Percentiles rank a stretch among this genome's conserved stretches.
These are phyloP conservation scores for Tetramorium bicarinatum DNA, from an alignment of 2,888 invertebrate species.

Conservation along the genomic window DNA sequence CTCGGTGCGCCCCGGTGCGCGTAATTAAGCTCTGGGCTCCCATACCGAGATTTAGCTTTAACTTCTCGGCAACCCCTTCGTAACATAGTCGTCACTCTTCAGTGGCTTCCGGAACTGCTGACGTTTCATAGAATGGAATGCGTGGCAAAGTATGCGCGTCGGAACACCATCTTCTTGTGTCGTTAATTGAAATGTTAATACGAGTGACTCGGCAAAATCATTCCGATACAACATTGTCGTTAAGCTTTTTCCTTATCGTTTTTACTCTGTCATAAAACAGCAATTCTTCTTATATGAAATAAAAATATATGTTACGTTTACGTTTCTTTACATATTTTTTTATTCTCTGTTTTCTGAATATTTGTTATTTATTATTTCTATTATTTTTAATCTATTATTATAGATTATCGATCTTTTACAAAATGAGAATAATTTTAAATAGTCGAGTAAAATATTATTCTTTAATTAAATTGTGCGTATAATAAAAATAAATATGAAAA, in stretches of 20 bases:
- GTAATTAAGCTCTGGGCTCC: constrained; percentile 50
- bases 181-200: constrained; percentile 81
- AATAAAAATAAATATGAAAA: not conserved
- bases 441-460: not conserved
- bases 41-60: constrained; percentile 34
- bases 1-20: constrained; percentile 5
- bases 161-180: constrained; percentile 51
- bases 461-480: not conserved
- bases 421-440: not conserved
- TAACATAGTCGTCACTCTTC: constrained; percentile 39
- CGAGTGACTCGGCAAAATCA: constrained; percentile 60
- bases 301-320: not conserved
- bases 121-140: constrained; percentile 47
- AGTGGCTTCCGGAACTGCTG: constrained; percentile 58
- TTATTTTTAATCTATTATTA: not conserved
- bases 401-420: not conserved
- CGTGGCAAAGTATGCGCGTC: constrained; percentile 24
- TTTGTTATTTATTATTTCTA: not conserved
- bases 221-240: constrained; percentile 5
- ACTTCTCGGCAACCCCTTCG: constrained; percentile 33
- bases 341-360: not conserved
- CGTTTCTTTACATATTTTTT: not conserved
- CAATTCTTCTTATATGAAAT: not conserved
- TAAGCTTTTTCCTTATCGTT: not conserved
- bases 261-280: not conserved